Evolutionary conservation across 64 coral and sea anemone species (phyloP), one percentile per base, ranked within the genome.

Genomic region (Acropora tenuis): DNA sequence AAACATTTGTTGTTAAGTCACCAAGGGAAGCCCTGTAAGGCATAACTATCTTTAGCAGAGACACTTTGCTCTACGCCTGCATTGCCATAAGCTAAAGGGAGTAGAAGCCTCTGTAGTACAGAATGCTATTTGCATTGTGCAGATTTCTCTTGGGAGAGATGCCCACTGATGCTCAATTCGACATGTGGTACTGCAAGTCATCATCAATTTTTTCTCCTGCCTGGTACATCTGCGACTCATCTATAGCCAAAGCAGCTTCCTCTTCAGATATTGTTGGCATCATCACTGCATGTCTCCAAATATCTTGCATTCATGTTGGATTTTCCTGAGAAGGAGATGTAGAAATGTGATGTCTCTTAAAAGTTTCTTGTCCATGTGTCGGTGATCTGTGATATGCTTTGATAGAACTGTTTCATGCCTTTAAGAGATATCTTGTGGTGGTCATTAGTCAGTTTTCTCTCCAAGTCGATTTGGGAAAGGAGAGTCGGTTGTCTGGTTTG

Each of bases 211-310:
- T 92, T 12, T 30, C 30, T 12, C 48, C 80, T 16, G 73, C 90
- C 61, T 86, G 81, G 81, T 92, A 92, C 71, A 92, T 17, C 30
- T 92, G 66, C 80, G 80, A 91, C 73, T 92, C 80, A 84, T 84
- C 80, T 47, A 55, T 77, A 8, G 72, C 77, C 77, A 80, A 8
- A 53, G 3, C 72, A 90, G 42, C 44, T 40, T n/a, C 88, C 69
- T 90, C 77, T 87, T 87, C 84, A 50, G 10, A 73, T 69, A 73
- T 41, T 89, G 87, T 65, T 78, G 74, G 87, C 15, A 65, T 89
- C 74, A 78, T 52, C n/a, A 63, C 52, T 84, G 89, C 69, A 60
- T 65, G 69, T 91, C 89, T 91, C 82, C 48, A 47, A 83, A 91
- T 91, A 84, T 53, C 80, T 41, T 65, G 80, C 41, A 1, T 8